Percentiles rank a stretch among this genome's conserved stretches.
These are phyloP conservation scores for Macrophya annulata DNA, from an alignment of 2,888 invertebrate genomes.

Conservation along the genomic window DNA sequence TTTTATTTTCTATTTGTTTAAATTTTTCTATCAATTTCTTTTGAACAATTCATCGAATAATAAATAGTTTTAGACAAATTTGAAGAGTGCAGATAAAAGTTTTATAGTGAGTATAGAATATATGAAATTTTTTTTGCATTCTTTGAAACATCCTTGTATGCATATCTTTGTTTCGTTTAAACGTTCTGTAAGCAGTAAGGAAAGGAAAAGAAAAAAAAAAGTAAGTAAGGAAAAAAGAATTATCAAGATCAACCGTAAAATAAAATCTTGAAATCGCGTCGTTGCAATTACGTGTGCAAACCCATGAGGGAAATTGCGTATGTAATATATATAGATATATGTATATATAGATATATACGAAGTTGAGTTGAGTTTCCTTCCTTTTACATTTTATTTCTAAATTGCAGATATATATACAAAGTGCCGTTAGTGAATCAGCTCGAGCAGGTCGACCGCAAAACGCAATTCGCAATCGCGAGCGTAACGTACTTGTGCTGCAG, in stretches of 20 bases:
- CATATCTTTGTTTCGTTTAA: too few relatives aligned
- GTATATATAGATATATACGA: background rate
- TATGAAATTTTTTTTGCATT: too few relatives aligned
- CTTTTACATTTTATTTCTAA: constrained; percentile 40
- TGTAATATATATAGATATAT: background rate
- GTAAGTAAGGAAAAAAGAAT: background rate
- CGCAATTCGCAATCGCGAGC: constrained; percentile 42
- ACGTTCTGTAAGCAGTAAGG: too few relatives aligned
- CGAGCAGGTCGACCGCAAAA: constrained; percentile 50
- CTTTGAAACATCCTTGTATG: too few relatives aligned
- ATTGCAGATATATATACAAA: constrained; percentile 32
- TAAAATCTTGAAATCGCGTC: constrained; percentile 1
- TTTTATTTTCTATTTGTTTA: too few relatives aligned
- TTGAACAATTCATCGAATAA: background rate
- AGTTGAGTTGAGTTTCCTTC: constrained; percentile 28
- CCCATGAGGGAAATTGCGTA: background rate
- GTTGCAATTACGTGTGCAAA: constrained; percentile 38
- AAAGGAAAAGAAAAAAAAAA: background rate
- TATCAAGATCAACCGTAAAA: background rate
- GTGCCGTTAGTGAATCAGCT: constrained; percentile 45
- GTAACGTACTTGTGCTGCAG: constrained; percentile 20
- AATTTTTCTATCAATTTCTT: background rate
- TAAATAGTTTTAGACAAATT: background rate
- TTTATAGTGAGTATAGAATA: background rate
- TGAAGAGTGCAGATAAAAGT: background rate